Evolutionary conservation across 2,113 vertebrate genomes (phyloP), one percentile per base, ranked within the genome.

Genomic region (Nothoprocta perdicaria): DNA sequence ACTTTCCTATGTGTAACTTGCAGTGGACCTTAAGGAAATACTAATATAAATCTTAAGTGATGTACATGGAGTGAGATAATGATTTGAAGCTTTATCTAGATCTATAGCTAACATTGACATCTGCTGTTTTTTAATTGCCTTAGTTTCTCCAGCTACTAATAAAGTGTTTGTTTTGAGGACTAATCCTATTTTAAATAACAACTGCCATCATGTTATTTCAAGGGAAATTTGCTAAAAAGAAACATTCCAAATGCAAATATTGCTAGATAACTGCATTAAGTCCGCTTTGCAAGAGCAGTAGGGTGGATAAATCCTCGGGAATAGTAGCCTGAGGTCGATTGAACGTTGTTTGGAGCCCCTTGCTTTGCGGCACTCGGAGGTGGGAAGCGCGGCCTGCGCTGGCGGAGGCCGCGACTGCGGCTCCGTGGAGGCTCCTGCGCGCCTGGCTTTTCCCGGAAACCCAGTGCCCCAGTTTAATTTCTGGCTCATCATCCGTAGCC

Each of bases 321-420:
- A 66, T 23, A 85, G 53, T 83, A 78, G 9, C 13, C 76, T 63
- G 50, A 79, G 76, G 71, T 65, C 12, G 60, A 77, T 93, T 80
- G 46, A 84, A 26, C 22, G 80, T 90, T 62, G 40, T 93, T 84
- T 88, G 38, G 38, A 75, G 45, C 80, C 80, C 13, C 35, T 92
- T 83, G 19, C 27, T 88, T 43, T 62, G 40, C 46, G 33, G 23
- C 80, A 90, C 48, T 80, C 71, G 67, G 45, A 85, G n/a, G 21
- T 87, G 50, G 68, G 73, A 83, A 89, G 50, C 71, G 75, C 72
- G 72, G 71, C 85, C 82, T 87, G 46, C 83, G 90, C 71, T 74
- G 80, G 29, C 23, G 41, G 35, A 38, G 35, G 35, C 35, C 35
- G 35, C 35, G 35, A 8, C 35, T 38, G 35, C 35, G 35, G 35